Base-by-base conservation (phyloP, 1,140 invertebrate genomes). In the Oryzaephilus surinamensis region DNA sequence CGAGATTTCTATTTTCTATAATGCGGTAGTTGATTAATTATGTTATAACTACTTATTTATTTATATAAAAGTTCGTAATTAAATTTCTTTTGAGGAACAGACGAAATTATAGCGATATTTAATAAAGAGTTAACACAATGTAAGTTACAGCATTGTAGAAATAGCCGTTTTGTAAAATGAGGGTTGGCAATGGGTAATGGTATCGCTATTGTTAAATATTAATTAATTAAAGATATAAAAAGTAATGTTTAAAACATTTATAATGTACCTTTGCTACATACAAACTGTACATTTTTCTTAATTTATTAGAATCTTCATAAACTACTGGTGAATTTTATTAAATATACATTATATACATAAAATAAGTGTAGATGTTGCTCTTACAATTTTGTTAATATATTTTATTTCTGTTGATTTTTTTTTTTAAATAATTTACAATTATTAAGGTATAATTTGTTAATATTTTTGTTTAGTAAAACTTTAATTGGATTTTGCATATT, bases 391-490 rank as follows among this genome's bases (percentile, higher is more conserved):
- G 36, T 38, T 38, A 46, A 57, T 55, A 58, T 57, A 57, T 58
- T 57, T 58, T 57, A 58, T 58, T 58, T 57, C 52, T 57, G 54
- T 58, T 56, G 50, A 50, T 52, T 45, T 31, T 17, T n/a, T n/a
- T n/a, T n/a, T n/a, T n/a, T n/a, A n/a, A n/a, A n/a, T n/a, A n/a
- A n/a, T n/a, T 45, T 34, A 35, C 41, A 51, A 51, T 48, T 41
- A 41, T 44, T 43, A 44, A n/a, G n/a, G n/a, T n/a, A n/a, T 23
- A 23, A 43, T 53, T 53, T 51, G 48, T 53, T 53, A 51, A 53
- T 53, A 53, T 50, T 51, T 51, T 51, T 50, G 51, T 53, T 52
- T n/a, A n/a, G n/a, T n/a, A n/a, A n/a, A n/a, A n/a, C n/a, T n/a
- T n/a, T n/a, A n/a, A n/a, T n/a, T n/a, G n/a, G n/a, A n/a, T n/a